These are phyloP conservation scores for Coenonympha glycerion DNA, from an alignment of 2,888 invertebrate genomes.

Conservation along the genomic window DNA sequence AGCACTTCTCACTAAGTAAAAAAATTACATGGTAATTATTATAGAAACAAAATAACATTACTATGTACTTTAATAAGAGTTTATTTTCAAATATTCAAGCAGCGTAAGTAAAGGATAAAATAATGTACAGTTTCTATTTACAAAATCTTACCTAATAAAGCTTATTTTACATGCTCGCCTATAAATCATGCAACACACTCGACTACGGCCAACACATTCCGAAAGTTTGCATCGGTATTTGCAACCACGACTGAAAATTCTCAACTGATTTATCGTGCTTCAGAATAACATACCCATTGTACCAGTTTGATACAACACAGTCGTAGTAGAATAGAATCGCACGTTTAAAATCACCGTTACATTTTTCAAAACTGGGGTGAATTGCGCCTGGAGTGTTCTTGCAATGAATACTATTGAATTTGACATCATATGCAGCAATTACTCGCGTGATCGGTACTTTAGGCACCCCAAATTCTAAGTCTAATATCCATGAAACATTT, in stretches of 20 bases:
- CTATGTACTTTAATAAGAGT: no score
- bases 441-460: constrained; percentile 40
- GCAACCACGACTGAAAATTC: constrained; percentile 55
- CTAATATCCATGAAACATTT: constrained; percentile 49
- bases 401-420: constrained; percentile 49
- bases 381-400: constrained; percentile 48
- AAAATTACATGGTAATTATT: no score
- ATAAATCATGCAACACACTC: constrained; percentile 22
- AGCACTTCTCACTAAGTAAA: no score
- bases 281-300: constrained; percentile 43
- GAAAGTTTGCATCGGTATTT: constrained; percentile 44
- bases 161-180: constrained; percentile 15
- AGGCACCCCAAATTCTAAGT: constrained; percentile 53
- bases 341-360: constrained; percentile 45
- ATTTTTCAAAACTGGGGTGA: constrained; percentile 55
- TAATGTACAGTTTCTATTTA: neutral
- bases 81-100: neutral
- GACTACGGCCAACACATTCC: constrained; percentile 62
- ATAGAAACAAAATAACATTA: no score
- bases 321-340: constrained; percentile 52
- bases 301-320: constrained; percentile 50
- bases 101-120: neutral
- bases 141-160: neutral
- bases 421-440: constrained; percentile 49
- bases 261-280: constrained; percentile 48